phyloP scores from a whole-genome alignment of 1,140 invertebrate genomes.

The Danaus plexippus region DNA sequence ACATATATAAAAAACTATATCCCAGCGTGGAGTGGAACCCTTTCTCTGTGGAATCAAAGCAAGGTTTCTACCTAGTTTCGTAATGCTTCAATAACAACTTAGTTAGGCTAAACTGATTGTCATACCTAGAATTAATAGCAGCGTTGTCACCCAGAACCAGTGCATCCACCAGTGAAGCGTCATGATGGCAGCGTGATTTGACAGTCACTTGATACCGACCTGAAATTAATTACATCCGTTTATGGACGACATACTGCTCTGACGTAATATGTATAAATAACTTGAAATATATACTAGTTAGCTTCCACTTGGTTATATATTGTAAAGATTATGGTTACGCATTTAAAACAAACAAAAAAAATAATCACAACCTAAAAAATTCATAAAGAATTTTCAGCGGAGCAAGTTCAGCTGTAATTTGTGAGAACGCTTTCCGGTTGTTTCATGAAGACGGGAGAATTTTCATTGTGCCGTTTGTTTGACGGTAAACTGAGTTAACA shows the following conservation, averaged over 20 bases:
- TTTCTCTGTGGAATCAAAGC: too few species aligned
- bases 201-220: constrained; percentile 20
- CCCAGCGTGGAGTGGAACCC: too few species aligned
- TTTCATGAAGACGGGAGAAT: too few species aligned
- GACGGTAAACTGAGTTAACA: not conserved
- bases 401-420: too few species aligned
- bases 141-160: constrained; percentile 70
- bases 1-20: too few species aligned
- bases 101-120: not conserved
- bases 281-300: not conserved
- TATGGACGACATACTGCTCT: not conserved
- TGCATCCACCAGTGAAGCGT: constrained; percentile 72
- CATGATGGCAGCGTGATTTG: constrained; percentile 55
- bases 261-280: not conserved
- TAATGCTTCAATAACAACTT: too few species aligned
- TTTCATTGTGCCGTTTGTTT: too few species aligned
- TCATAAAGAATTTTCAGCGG: too few species aligned
- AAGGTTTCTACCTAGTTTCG: too few species aligned
- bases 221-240: constrained; percentile 21
- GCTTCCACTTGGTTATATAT: not conserved
- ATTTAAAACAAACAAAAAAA: not conserved
- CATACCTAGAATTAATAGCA: constrained; percentile 51
- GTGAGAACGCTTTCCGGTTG: too few species aligned
- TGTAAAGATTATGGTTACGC: not conserved
- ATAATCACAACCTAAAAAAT: not conserved